Conservation (phyloP, 2,888 invertebrate species). For the Rapana venosa region DNA sequence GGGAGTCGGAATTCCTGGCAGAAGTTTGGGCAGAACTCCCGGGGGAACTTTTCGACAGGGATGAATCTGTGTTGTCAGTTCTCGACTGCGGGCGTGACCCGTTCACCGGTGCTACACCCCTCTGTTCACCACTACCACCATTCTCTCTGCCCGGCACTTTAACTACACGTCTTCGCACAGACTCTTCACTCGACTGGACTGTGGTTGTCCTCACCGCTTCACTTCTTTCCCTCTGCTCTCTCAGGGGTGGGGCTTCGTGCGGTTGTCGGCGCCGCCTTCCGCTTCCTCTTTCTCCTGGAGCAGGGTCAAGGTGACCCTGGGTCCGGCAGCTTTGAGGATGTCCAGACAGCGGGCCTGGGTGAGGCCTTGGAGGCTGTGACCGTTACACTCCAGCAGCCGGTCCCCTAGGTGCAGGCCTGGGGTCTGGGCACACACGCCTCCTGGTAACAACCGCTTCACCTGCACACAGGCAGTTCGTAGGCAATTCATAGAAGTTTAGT, state of each 20-base stretch:
- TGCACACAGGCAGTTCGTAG: constrained; percentile 54
- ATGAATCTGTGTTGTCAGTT: neutral
- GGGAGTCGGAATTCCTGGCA: neutral
- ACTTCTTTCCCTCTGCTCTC: too few relatives aligned
- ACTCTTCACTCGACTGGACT: too few relatives aligned
- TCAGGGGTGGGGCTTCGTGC: neutral
- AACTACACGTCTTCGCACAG: too few relatives aligned
- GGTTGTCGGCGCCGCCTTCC: neutral
- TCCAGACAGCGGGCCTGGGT: constrained; percentile 92
- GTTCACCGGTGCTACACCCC: neutral
- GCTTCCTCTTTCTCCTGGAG: constrained; percentile 65
- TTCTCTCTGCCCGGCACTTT: neutral
- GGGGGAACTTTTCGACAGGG: neutral
- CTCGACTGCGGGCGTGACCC: neutral
- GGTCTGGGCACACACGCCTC: constrained; percentile 82
- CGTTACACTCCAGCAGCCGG: constrained; percentile 93
- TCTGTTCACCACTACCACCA: neutral
- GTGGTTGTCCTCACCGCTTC: too few relatives aligned
- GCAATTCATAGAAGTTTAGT: too few relatives aligned
- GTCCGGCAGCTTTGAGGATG: constrained; percentile 90
- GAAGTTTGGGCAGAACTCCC: neutral
- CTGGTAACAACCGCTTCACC: constrained; percentile 71
- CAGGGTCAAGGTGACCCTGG: constrained; percentile 88
- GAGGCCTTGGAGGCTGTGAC: constrained; percentile 86
- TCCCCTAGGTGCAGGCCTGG: constrained; percentile 90